These are phyloP conservation scores for Lepus oiostolus DNA, from an alignment of 2,797 vertebrate species.

Conservation along the genomic window DNA sequence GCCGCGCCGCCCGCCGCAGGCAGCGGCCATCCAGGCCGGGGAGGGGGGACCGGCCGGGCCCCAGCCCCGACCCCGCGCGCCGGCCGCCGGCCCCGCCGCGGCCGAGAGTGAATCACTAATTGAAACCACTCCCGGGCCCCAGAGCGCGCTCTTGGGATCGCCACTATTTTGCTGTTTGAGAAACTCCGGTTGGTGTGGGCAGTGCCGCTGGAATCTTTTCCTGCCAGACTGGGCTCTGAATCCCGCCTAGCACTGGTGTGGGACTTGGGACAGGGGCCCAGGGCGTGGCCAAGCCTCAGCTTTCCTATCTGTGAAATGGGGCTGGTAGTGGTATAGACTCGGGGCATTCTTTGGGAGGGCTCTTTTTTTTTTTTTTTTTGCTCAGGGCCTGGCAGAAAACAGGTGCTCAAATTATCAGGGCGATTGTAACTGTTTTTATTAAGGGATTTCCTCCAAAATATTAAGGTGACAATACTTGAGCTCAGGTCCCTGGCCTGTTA, in stretches of 20 bases:
- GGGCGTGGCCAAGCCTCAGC: not conserved
- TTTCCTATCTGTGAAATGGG: constrained; percentile 56
- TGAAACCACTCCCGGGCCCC: constrained; percentile 86
- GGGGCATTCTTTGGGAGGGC: not conserved
- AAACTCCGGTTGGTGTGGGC: constrained; percentile 81
- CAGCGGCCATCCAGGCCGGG: constrained; percentile 78
- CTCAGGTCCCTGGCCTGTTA: constrained; percentile 8
- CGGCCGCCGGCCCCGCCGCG: constrained; percentile 74
- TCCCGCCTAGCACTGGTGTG: not conserved
- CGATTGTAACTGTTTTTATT: not conserved
- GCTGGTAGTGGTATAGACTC: not conserved
- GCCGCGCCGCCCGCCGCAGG: constrained; percentile 88
- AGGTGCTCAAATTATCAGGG: not conserved
- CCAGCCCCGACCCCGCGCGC: constrained; percentile 54
- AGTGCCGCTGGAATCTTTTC: constrained; percentile 79
- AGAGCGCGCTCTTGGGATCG: constrained; percentile 66
- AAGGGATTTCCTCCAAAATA: not conserved
- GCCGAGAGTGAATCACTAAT: constrained; percentile 87
- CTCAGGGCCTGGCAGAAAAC: not conserved
- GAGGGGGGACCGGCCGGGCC: constrained; percentile 59
- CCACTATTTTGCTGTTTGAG: constrained; percentile 78
- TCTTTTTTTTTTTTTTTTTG: not conserved
- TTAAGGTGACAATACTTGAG: not conserved
- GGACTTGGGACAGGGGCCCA: not conserved
- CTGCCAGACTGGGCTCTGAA: constrained; percentile 52